A percentile compares a stretch with the other conserved stretches of the same genome.
Conservation (phyloP, 2,888 invertebrate genomes). For the Drosophila niveifrons region DNA sequence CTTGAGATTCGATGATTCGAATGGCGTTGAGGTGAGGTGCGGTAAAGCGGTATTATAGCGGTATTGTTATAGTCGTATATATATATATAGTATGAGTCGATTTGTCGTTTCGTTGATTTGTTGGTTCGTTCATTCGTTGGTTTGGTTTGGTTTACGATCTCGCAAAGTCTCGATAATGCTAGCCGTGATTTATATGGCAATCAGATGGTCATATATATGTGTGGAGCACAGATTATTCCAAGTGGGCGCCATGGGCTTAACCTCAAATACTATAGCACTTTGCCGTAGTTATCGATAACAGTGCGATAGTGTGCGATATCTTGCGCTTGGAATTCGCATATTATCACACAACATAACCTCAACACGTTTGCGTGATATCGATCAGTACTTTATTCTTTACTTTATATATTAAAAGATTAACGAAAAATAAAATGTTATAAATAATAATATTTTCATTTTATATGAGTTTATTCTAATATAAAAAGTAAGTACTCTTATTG, state of each 20-base stretch:
- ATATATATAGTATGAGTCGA: neutral
- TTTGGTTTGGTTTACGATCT: slow-evolving; percentile 34
- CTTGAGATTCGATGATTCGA: slow-evolving; percentile 39
- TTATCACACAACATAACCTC: too few species aligned
- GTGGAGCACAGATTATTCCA: slow-evolving; percentile 37
- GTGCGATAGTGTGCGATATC: neutral
- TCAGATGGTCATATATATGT: slow-evolving; percentile 48
- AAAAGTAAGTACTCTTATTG: too few species aligned
- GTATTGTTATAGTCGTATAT: too few species aligned
- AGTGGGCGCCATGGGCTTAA: slow-evolving; percentile 35
- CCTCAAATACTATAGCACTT: neutral
- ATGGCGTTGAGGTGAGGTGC: too few species aligned
- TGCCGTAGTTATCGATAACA: slow-evolving; percentile 5
- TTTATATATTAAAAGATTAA: too few species aligned
- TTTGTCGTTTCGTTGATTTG: slow-evolving; percentile 25
- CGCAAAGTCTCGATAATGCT: slow-evolving; percentile 54
- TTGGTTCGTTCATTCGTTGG: slow-evolving; percentile 19
- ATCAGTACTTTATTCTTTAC: too few species aligned
- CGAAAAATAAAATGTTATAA: too few species aligned
- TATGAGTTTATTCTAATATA: too few species aligned
- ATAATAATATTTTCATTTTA: too few species aligned
- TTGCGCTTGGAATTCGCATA: neutral
- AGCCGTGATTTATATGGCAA: slow-evolving; percentile 68
- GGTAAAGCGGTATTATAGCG: too few species aligned
- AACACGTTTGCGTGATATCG: too few species aligned